Base-by-base conservation (phyloP, 2,797 vertebrate species). In the Falco columbarius region DNA sequence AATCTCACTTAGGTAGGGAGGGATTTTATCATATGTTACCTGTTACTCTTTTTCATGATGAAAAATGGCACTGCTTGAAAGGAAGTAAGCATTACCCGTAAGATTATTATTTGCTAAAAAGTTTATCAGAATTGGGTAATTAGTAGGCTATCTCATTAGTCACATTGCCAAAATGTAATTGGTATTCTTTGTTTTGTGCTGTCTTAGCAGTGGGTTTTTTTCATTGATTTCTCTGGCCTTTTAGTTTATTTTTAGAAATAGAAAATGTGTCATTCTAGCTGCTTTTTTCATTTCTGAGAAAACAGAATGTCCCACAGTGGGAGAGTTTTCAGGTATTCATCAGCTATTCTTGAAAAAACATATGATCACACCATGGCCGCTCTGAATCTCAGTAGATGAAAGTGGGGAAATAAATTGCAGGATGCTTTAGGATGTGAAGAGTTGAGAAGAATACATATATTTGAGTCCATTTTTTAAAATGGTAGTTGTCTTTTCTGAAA, bases 341-440 rank as follows among this genome's bases (percentile, higher is more conserved):
- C 97, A 97, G 93, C 97, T 94, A 95, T 94, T 97, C 97, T 97
- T 97, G 96, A 98, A 98, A 97, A 98, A 98, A 97, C 95, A 94
- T 98, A 82, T 94, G 97, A 98, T 98, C 98, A 95, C 94, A 95
- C 96, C 91, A 94, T 85, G 96, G 92, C 67, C 97, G 91, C 75
- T 98, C 93, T 92, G 97, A 97, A 97, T 97, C 93, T 94, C 92
- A 83, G 90, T 90, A 96, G 95, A 95, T 89, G 94, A 96, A 96
- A 96, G 91, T 58, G 73, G 92, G 74, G 89, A 90, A 97, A 73
- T 88, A 95, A 97, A 98, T 97, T 98, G 92, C 96, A 95, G 95
- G 95, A 96, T 92, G 86, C 96, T 97, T 96, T 91, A 95, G 80
- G 81, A 85, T 89, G 79, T 81, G 74, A 96, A 72, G 77, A 88